Conservation (phyloP, 2,888 invertebrate species). For the Acrobasis consociella region DNA sequence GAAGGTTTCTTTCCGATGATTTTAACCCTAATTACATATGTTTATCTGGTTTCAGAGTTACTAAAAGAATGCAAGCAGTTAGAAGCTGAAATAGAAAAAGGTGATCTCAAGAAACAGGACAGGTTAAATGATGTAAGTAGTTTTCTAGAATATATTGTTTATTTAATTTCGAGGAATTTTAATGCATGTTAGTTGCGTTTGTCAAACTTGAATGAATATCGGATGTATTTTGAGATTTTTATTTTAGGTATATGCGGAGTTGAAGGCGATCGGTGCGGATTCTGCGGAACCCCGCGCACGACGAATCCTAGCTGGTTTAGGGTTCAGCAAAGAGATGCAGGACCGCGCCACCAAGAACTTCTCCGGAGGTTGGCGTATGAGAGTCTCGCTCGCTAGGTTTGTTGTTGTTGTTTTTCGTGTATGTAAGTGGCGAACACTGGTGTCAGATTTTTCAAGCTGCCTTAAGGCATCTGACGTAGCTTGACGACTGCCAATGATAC, state of each 20-base stretch:
- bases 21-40: neutral
- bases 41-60: constrained; percentile 74
- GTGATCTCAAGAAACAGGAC: constrained; percentile 88
- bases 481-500: no score
- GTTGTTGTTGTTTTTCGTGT: no score
- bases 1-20: no score
- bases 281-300: constrained; percentile 98
- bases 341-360: constrained; percentile 94
- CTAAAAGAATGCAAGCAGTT: constrained; percentile 92
- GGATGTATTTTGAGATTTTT: constrained; percentile 23
- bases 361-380: constrained; percentile 99
- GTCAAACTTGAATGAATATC: neutral
- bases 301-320: constrained; percentile 97
- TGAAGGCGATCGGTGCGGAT: constrained; percentile 98
- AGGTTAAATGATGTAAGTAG: constrained; percentile 88
- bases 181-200: no score
- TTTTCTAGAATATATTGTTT: neutral
- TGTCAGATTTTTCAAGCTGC: no score
- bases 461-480: no score
- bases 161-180: no score
- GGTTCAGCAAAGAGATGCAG: constrained; percentile 95
- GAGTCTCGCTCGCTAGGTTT: constrained; percentile 95
- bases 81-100: constrained; percentile 88
- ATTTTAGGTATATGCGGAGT: constrained; percentile 92
- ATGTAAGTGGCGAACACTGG: no score